Evolutionary conservation across 2,797 vertebrate genomes (phyloP), one percentile per base, ranked within the genome.

Genomic region (Xerus rutilus): DNA sequence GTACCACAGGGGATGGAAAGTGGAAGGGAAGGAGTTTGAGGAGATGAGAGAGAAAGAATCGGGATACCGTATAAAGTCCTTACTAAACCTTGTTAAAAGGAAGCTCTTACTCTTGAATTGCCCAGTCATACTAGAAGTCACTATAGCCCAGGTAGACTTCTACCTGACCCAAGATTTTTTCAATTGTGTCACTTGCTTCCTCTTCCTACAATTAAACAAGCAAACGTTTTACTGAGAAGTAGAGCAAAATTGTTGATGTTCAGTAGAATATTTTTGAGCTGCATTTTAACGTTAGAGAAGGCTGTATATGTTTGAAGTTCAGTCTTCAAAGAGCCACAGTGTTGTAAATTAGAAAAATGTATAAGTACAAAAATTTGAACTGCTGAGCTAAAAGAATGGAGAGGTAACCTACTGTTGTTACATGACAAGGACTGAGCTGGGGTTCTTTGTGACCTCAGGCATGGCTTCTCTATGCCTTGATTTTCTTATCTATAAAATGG

Each of bases 401-500:
- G 18, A 85, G 35, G 70, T 35, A 28, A 64, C 30, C 10, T 20
- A 18, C 65, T 81, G 12, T 32, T 3, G 4, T 47, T 67, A 11
- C 4, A 43, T 14, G 20, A 30, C 3, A 7, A 30, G 10, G 72
- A 54, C 45, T 20, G 11, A 76, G 67, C 47, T 62, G 35, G 23
- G 39, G 0, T 54, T 90, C 57, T 32, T 30, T n/a, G n/a, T 83
- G 30, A 87, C 94, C 67, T 77, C 54, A 47, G 94, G 79, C 54
- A 78, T 91, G 32, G 67, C 45, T 15, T 91, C 39, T 39, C 67
- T 57, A 1, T 73, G 52, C 54, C 54, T 93, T 84, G 39, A 35
- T 82, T 97, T 91, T 76, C 87, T 95, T 92, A 95, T 95, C 79
- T 96, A 62, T 90, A 73, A 94, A 91, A 81, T 49, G 47, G 57